Conservation (phyloP, 2,797 vertebrate genomes). For the Argyrosomus regius region DNA sequence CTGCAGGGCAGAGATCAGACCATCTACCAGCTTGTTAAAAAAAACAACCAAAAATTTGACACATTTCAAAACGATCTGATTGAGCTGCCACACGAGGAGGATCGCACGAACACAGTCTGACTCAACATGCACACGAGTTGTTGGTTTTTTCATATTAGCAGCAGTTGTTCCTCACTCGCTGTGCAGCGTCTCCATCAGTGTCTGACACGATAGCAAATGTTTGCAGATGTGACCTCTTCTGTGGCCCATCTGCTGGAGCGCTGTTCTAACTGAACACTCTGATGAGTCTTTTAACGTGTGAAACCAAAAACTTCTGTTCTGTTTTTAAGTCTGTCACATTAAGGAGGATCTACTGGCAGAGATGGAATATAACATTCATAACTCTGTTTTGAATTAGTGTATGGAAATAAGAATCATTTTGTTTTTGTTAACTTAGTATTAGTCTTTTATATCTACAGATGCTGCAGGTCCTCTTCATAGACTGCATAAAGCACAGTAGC, state of each 20-base stretch:
- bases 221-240: constrained; percentile 7
- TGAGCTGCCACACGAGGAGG: neutral
- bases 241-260: neutral
- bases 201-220: neutral
- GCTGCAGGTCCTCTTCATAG: too few relatives aligned
- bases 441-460: too few relatives aligned
- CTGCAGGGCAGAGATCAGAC: constrained; percentile 28
- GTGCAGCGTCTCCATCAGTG: neutral
- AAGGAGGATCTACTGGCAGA: too few relatives aligned
- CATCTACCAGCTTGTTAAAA: constrained; percentile 10
- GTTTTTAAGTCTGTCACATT: too few relatives aligned
- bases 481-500: too few relatives aligned
- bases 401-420: too few relatives aligned
- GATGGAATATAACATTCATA: too few relatives aligned
- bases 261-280: neutral
- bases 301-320: neutral
- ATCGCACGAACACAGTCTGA: neutral
- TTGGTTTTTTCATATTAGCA: constrained; percentile 7
- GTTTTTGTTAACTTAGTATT: too few relatives aligned
- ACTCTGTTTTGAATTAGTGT: too few relatives aligned
- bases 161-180: constrained; percentile 10
- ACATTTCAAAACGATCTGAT: constrained; percentile 22
- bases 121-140: neutral
- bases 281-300: neutral
- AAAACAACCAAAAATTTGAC: neutral